Percentiles rank a stretch among this genome's conserved stretches.
Conservation (phyloP, 2,113 vertebrate genomes). For the Myodes glareolus region DNA sequence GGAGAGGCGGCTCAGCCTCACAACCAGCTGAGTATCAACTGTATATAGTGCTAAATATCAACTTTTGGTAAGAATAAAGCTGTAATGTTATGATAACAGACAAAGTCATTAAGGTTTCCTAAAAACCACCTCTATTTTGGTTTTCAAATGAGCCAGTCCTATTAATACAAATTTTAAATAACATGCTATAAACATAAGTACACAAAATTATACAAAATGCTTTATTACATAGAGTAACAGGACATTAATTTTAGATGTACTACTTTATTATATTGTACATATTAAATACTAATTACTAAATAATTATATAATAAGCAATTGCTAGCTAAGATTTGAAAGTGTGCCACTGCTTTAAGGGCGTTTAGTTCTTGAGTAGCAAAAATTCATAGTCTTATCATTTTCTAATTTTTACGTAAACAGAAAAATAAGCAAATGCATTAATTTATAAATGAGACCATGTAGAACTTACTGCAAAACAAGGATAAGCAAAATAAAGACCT, state of each 20-base stretch:
- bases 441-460: conserved; percentile 13
- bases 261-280: neutral
- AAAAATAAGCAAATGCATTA: neutral
- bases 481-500: neutral
- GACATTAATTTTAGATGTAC: neutral
- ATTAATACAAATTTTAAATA: conserved; percentile 11
- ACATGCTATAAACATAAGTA: neutral
- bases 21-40: too few relatives aligned
- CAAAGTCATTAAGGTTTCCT: neutral
- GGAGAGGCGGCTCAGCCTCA: neutral
- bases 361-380: neutral
- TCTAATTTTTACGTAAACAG: conserved; percentile 14
- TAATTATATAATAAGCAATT: neutral
- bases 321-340: conserved; percentile 41
- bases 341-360: neutral
- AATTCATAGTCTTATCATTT: conserved; percentile 1
- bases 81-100: neutral
- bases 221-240: neutral
- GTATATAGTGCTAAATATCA: neutral
- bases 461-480: neutral
- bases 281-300: neutral
- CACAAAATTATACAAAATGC: conserved; percentile 22
- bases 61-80: neutral
- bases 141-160: neutral
- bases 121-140: neutral